Evolutionary conservation across 2,113 vertebrate species (phyloP), one percentile per base, ranked within the genome.

Genomic region (Stictonetta naevosa): DNA sequence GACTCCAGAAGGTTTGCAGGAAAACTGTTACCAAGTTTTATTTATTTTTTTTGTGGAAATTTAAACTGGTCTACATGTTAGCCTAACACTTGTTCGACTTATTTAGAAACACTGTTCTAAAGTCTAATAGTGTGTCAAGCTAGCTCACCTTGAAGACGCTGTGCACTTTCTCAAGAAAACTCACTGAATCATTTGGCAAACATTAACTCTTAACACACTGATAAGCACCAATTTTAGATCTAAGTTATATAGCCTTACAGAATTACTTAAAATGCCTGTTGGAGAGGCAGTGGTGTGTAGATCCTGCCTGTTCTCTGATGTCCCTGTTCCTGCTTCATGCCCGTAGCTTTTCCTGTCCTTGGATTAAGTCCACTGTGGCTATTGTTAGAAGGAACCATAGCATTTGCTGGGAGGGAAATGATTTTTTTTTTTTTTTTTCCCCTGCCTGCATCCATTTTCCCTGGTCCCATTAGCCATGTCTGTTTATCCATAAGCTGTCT

Each of bases 261-360:
- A 91, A 36, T 82, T 50, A 11, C 8, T 85, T 67, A 38, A 77
- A 66, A 87, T 14, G 6, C 25, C 13, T 44, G 6, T 44, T 64
- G 53, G 50, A 82, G 62, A 29, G 31, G 31, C 40, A 44, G 44
- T 46, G 85, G 46, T 2, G 0, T 20, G 23, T 42, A n/a, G 10
- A 40, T 34, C 10, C 15, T 33, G 25, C 7, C 67, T 72, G 19
- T 74, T 83, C 71, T 74, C 56, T 22, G 13, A 28, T 11, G 46
- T 25, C 11, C 29, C 36, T n/a, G 26, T 55, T 72, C 2, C 0
- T 0, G 11, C 14, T 62, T 68, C 36, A 6, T 12, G 26, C 36
- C 28, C 17, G 33, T 28, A 38, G 36, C 72, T 75, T 1, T 52
- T 63, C 13, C 21, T 22, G 67, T 50, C 29, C 58, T 22, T 17